A percentile compares a stretch with the other conserved stretches of the same genome.
Evolutionary conservation across 2,113 vertebrate species (phyloP).

Genomic region (Periophthalmus modestus): DNA sequence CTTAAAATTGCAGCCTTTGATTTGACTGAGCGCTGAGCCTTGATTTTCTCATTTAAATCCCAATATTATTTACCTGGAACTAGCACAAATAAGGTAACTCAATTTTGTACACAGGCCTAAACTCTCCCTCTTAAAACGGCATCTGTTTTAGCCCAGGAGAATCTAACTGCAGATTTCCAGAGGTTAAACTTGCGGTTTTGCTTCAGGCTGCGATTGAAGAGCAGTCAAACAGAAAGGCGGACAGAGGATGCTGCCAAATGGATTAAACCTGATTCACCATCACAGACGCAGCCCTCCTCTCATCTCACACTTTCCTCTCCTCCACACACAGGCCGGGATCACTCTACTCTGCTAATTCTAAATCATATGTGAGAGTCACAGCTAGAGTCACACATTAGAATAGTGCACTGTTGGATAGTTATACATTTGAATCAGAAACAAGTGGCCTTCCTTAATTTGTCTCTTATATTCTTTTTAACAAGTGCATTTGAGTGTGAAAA

Average conservation of each 20-base stretch:
- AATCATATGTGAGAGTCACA: neutral
- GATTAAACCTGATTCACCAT: constrained; percentile 47
- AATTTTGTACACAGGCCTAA: constrained; percentile 1
- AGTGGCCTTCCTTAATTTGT: neutral
- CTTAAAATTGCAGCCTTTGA: no score
- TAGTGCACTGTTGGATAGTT: neutral
- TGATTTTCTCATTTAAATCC: no score
- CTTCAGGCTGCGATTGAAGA: constrained; percentile 65
- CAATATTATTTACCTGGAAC: constrained; percentile 34
- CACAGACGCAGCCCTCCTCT: constrained; percentile 21
- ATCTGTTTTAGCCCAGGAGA: constrained; percentile 51
- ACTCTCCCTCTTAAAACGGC: constrained; percentile 13
- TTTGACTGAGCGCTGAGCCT: no score
- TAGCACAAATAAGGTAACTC: constrained; percentile 43
- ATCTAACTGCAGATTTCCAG: constrained; percentile 53
- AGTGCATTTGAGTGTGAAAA: neutral
- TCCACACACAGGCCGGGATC: neutral
- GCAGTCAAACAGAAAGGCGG: constrained; percentile 66
- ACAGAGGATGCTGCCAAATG: constrained; percentile 56
- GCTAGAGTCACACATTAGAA: neutral
- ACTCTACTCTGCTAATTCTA: constrained; percentile 20
- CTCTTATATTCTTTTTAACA: neutral
- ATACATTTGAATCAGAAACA: neutral
- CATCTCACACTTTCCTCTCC: constrained; percentile 15
- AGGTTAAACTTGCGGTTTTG: constrained; percentile 55